These are phyloP conservation scores for Enteromius viviparus DNA, from an alignment of 2,797 vertebrate genomes.

Conservation along the genomic window DNA sequence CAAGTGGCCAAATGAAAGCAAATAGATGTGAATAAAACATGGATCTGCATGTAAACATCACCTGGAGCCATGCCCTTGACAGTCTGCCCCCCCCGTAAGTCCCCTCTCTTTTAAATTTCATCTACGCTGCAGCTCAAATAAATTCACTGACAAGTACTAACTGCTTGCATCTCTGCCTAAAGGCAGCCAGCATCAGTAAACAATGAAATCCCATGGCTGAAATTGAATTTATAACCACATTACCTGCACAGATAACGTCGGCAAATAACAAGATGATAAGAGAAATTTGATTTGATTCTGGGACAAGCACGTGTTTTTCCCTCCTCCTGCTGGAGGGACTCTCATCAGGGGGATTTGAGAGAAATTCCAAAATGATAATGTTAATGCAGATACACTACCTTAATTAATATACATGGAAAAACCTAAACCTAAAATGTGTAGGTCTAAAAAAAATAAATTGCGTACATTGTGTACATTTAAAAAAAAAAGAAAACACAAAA, in stretches of 20 bases:
- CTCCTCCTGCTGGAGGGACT: constrained; percentile 56
- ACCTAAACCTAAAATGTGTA: neutral
- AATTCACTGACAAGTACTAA: constrained; percentile 80
- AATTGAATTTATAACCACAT: constrained; percentile 99
- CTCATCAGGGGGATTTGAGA: constrained; percentile 26
- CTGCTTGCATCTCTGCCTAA: constrained; percentile 70
- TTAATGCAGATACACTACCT: neutral
- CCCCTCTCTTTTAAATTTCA: constrained; percentile 70
- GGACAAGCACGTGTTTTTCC: constrained; percentile 68
- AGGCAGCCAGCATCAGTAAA: constrained; percentile 87
- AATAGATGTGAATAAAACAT: constrained; percentile 84
- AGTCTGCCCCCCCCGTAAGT: constrained; percentile 57
- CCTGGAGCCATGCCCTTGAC: constrained; percentile 73
- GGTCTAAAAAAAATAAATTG: too few relatives aligned
- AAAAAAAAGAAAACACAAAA: neutral
- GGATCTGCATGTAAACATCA: constrained; percentile 44
- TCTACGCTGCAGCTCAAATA: constrained; percentile 70
- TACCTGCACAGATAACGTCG: constrained; percentile 91
- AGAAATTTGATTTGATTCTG: constrained; percentile 93
- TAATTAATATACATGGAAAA: constrained; percentile 25
- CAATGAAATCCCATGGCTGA: constrained; percentile 87
- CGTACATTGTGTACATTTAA: neutral
- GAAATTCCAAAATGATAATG: constrained; percentile 6
- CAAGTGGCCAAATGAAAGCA: constrained; percentile 73
- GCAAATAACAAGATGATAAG: constrained; percentile 93